Evolutionary conservation across 1,140 invertebrate species (phyloP), one percentile per base, ranked within the genome.

Genomic region (Drosophila quadrilineata): DNA sequence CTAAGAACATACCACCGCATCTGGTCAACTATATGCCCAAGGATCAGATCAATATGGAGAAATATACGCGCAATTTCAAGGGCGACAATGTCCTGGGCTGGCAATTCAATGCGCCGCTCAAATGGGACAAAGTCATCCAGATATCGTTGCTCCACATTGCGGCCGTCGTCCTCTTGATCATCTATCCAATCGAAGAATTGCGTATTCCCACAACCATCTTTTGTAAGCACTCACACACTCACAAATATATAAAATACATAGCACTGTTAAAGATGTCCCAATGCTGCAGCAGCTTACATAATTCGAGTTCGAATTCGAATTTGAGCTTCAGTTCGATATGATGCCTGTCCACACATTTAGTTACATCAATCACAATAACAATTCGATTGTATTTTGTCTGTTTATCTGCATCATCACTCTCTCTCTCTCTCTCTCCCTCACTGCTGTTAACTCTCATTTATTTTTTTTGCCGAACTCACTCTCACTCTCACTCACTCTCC

Each of bases 121-220:
- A 90, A 41, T 91, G 90, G 90, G 69, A 75, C 26, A 90, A 91
- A 79, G 75, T 90, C 33, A 88, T 90, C 22, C 65, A 77, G 59
- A 90, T 91, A 19, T 69, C 50, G 8, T 40, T 89, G 16, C 60
- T 88, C 16, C 90, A 91, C 43, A 22, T 91, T 3, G 53, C 67
- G 3, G 53, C 50, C 2, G 0, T 88, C 2, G 29, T 82, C n/a
- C 66, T 69, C 24, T 8, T 90, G 8, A 0, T 72, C 8, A 54
- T 46, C 14, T 88, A 71, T 80, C 79, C 80, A n/a, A 28, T 86
- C 38, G 22, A 46, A 0, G 41, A 60, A 4, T 41, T 84, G 17
- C 85, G 65, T 4, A 0, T 58, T 0, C 50, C 48, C 8, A 68
- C 88, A n/a, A 16, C 49, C 6, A 0, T 87, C 3, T 90, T 77